These are phyloP conservation scores for Macrotis lagotis DNA, from an alignment of 2,113 vertebrate genomes.

Conservation along the genomic window DNA sequence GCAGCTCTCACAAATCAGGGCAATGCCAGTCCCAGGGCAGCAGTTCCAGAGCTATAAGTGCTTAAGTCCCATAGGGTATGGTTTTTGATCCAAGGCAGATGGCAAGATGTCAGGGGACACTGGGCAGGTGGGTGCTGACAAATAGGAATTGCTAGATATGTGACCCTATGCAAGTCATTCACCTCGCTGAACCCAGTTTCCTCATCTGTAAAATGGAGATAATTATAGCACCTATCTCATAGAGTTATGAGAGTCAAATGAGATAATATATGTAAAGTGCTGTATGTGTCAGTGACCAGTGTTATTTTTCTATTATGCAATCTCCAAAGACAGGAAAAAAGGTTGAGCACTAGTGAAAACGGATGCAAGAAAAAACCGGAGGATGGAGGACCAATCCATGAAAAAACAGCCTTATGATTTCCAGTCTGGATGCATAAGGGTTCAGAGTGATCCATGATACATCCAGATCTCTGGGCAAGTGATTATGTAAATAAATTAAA, in stretches of 20 bases:
- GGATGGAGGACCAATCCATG: too few species aligned
- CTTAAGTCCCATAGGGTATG: neutral
- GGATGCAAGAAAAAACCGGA: too few species aligned
- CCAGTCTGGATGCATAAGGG: slow-evolving; percentile 11
- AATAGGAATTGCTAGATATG: neutral
- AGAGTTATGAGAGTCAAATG: neutral
- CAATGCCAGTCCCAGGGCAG: neutral
- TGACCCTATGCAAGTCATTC: neutral
- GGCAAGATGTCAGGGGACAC: neutral
- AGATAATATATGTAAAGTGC: neutral
- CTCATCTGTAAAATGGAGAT: neutral
- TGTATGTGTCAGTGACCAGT: neutral
- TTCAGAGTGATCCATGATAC: neutral
- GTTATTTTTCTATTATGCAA: neutral
- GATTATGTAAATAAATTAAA: slow-evolving; percentile 38
- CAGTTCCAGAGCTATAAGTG: neutral
- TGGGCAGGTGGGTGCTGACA: neutral
- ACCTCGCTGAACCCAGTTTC: neutral
- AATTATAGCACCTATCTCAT: neutral
- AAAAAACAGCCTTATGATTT: slow-evolving; percentile 13
- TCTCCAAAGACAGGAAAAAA: neutral
- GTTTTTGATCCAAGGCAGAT: neutral
- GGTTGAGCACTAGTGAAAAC: neutral
- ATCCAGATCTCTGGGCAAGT: neutral
- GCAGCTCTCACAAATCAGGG: neutral